A percentile compares a stretch with the other conserved stretches of the same genome.
Evolutionary conservation across 2,113 vertebrate genomes (phyloP).

Genomic region (Sitta europaea): DNA sequence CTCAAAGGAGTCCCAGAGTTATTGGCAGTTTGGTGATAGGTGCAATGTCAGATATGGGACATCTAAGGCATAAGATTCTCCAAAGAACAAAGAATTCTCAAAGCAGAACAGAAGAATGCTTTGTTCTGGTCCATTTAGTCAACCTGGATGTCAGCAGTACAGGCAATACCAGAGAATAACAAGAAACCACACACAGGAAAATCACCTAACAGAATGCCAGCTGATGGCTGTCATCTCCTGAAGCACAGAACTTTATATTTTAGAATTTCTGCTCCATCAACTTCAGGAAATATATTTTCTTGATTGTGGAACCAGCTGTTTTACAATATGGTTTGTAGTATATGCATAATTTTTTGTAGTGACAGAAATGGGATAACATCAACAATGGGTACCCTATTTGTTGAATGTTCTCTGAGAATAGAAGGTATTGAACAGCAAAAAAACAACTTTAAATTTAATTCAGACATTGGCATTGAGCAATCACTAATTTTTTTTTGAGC

Average conservation of each 20-base stretch:
- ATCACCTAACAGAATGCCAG: neutral
- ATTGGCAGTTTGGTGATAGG: neutral
- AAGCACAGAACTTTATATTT: neutral
- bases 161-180: neutral
- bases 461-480: rapidly evolving
- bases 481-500: neutral
- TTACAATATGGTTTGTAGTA: neutral
- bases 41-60: neutral
- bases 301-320: neutral
- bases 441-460: neutral
- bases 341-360: neutral
- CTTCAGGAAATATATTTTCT: neutral
- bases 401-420: neutral
- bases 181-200: neutral
- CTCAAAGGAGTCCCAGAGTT: neutral
- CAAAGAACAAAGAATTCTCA: neutral
- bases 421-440: neutral
- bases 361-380: neutral
- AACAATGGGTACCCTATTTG: neutral
- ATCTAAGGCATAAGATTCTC: neutral
- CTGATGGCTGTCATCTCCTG: neutral
- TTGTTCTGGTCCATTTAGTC: neutral
- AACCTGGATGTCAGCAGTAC: neutral
- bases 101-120: neutral
- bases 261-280: neutral